A percentile compares a stretch with the other conserved stretches of the same genome.
Evolutionary conservation across 2,113 vertebrate species (phyloP).

Genomic region (Caranx melampygus): DNA sequence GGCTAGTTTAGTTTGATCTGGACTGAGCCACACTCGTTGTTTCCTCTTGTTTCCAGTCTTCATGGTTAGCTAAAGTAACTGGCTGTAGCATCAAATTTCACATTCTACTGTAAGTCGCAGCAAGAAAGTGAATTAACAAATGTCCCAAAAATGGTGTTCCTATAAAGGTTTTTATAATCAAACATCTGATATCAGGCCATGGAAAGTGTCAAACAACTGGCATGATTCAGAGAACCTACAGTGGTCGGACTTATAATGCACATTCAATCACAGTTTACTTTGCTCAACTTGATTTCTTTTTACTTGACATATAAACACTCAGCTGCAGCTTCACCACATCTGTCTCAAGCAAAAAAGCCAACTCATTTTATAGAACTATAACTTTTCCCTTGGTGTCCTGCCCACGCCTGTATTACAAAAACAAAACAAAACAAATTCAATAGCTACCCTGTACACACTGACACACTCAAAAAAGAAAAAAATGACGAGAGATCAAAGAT

Average conservation of each 20-base stretch:
- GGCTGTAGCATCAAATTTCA: background rate
- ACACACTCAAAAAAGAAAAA: background rate
- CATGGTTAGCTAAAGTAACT: background rate
- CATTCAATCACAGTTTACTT: background rate
- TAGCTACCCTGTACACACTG: slow-evolving; percentile 6
- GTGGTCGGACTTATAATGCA: background rate
- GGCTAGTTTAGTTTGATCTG: background rate
- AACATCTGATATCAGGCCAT: no score
- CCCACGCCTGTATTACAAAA: slow-evolving; percentile 3
- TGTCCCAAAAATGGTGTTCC: background rate
- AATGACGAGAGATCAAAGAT: slow-evolving; percentile 27
- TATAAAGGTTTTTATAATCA: no score
- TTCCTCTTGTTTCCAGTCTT: background rate
- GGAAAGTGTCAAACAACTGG: background rate
- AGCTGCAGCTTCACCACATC: slow-evolving; percentile 23
- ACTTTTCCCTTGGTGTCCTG: slow-evolving; percentile 50
- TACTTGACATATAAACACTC: slow-evolving; percentile 19
- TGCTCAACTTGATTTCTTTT: slow-evolving; percentile 17
- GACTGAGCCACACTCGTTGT: background rate
- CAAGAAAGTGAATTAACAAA: background rate
- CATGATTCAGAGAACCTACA: background rate
- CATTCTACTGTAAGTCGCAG: background rate
- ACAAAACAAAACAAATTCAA: slow-evolving; percentile 39
- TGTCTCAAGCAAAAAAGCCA: background rate
- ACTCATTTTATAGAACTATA: slow-evolving; percentile 47